phyloP scores from a whole-genome alignment of 2,113 vertebrate species.

The Oreochromis spilurus region DNA sequence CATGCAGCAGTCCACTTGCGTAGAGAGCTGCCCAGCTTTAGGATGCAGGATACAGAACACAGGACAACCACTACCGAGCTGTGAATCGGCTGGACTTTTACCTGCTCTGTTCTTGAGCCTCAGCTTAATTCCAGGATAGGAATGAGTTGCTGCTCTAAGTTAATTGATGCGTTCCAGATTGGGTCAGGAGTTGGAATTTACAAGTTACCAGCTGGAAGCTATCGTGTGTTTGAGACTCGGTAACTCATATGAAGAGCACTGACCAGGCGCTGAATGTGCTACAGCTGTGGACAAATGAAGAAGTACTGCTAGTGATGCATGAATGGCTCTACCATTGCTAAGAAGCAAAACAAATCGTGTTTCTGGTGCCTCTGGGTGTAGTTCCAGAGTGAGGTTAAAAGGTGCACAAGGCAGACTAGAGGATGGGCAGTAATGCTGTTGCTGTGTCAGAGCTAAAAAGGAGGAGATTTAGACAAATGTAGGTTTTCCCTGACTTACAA shows the following conservation, averaged over 20 bases:
- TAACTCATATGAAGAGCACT: not conserved
- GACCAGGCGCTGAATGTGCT: not conserved
- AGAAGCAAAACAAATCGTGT: not conserved
- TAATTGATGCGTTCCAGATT: not conserved
- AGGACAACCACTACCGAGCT: not conserved
- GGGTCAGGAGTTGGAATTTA: not conserved
- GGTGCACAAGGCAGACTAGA: not conserved
- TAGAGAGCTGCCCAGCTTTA: not conserved
- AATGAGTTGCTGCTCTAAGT: not conserved
- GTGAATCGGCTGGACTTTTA: not conserved
- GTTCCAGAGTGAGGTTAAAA: not conserved
- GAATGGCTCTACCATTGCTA: not conserved
- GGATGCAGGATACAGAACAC: not conserved
- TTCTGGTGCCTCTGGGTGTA: not conserved
- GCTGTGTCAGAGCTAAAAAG: not conserved
- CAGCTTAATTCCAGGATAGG: not conserved
- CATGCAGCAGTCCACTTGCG: not conserved
- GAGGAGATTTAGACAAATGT: not conserved
- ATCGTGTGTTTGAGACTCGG: not conserved
- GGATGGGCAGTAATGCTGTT: not conserved
- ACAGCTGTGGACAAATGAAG: not conserved
- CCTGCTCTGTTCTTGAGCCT: not conserved
- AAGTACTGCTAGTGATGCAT: not conserved
- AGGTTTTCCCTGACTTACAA: not conserved
- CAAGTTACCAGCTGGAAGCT: not conserved